A percentile compares a stretch with the other conserved stretches of the same genome.
Evolutionary conservation across 2,888 invertebrate genomes (phyloP).

Genomic region (Leptura quadrifasciata): DNA sequence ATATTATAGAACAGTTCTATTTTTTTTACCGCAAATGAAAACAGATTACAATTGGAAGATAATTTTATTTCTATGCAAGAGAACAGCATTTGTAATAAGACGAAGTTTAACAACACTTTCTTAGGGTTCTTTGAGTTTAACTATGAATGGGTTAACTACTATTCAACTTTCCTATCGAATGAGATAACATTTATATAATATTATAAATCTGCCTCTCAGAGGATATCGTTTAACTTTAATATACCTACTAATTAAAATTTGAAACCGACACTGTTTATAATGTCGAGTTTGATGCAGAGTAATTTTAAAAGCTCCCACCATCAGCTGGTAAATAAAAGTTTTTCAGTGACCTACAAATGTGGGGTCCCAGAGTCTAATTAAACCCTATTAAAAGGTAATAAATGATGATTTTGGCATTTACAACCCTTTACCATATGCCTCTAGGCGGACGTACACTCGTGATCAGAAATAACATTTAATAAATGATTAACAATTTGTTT

Average conservation of each 20-base stretch:
- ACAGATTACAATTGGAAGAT: no score
- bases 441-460: conserved; percentile 29
- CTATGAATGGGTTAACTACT: not conserved
- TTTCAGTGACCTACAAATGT: conserved; percentile 52
- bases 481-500: not conserved
- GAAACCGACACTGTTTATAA: conserved; percentile 29
- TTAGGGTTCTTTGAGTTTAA: not conserved
- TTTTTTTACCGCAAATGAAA: no score
- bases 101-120: no score
- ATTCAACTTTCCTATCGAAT: not conserved
- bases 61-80: no score
- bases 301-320: conserved; percentile 50
- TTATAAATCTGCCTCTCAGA: not conserved
- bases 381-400: conserved; percentile 65
- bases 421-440: conserved; percentile 63
- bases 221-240: not conserved
- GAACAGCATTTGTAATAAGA: no score
- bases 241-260: conserved; percentile 40
- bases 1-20: no score
- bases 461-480: conserved; percentile 1
- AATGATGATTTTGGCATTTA: conserved; percentile 61
- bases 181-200: not conserved
- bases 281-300: conserved; percentile 32
- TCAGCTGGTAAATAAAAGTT: conserved; percentile 54
- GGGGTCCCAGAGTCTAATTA: conserved; percentile 57